Evolutionary conservation across 1,140 invertebrate genomes (phyloP).

Genomic region (Euura saliciscinereae): DNA sequence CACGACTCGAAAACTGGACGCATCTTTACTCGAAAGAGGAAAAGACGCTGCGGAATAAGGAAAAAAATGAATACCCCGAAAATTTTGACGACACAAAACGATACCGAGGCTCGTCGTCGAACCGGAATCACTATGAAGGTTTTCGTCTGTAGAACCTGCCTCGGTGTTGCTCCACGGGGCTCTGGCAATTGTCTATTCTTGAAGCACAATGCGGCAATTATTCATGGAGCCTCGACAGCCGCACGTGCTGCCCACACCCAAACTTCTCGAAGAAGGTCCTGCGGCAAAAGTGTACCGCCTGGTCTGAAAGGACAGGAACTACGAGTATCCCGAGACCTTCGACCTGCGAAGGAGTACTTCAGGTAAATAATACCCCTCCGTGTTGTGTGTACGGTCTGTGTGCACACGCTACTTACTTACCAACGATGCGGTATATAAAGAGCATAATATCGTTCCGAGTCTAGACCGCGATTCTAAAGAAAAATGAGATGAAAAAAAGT

Average conservation of each 20-base stretch:
- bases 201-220: slow-evolving; percentile 6
- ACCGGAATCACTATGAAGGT: too few species aligned
- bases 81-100: too few species aligned
- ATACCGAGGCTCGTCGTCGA: too few species aligned
- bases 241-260: slow-evolving; percentile 6
- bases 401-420: background rate
- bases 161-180: background rate
- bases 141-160: background rate
- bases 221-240: background rate
- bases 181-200: slow-evolving; percentile 2
- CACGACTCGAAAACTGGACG: background rate
- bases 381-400: background rate
- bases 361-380: background rate
- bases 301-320: background rate
- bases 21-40: background rate
- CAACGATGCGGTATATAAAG: background rate
- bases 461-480: too few species aligned
- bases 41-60: background rate
- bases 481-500: background rate
- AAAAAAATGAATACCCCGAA: background rate
- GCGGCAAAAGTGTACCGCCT: background rate
- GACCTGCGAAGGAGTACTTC: background rate
- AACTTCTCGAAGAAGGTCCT: background rate
- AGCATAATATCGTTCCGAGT: too few species aligned
- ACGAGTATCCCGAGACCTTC: background rate